Percentiles rank a stretch among this genome's conserved stretches.
These are phyloP conservation scores for Zapornia atra DNA, from an alignment of 2,113 vertebrate species.

Conservation along the genomic window DNA sequence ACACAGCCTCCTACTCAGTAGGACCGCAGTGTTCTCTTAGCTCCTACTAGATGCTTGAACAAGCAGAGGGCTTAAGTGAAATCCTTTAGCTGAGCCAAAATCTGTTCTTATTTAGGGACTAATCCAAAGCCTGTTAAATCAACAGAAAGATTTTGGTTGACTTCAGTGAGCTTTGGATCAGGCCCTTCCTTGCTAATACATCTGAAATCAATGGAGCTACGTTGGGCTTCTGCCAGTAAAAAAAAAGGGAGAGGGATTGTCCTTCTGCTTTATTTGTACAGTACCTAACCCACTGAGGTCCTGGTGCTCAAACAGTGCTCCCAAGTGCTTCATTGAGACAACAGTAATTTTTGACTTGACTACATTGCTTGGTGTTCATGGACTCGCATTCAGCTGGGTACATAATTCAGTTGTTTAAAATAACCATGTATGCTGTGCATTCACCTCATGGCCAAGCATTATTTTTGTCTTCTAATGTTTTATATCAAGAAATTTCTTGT, in stretches of 20 bases:
- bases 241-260: not conserved
- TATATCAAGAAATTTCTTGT: not conserved
- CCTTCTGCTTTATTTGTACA: slow-evolving; percentile 14
- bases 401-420: not conserved
- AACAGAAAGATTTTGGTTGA: slow-evolving; percentile 68
- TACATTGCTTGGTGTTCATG: not conserved
- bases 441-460: not conserved
- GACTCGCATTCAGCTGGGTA: not conserved
- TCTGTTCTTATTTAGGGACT: slow-evolving; percentile 70
- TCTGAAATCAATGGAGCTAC: slow-evolving; percentile 60
- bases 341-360: not conserved
- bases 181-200: slow-evolving; percentile 38
- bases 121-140: slow-evolving; percentile 70
- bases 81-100: slow-evolving; percentile 67
- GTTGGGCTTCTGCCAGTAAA: slow-evolving; percentile 19
- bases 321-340: not conserved
- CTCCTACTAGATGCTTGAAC: slow-evolving; percentile 56
- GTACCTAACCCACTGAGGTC: not conserved
- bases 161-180: slow-evolving; percentile 62
- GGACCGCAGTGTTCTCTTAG: slow-evolving; percentile 44
- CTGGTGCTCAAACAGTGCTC: not conserved
- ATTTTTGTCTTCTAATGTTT: not conserved
- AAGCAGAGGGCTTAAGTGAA: slow-evolving; percentile 66
- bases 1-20: slow-evolving; percentile 43
- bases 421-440: not conserved